Percentiles rank a stretch among this genome's conserved stretches.
These are phyloP conservation scores for Drosophila guanche DNA, from an alignment of 1,140 invertebrate species.

Conservation along the genomic window DNA sequence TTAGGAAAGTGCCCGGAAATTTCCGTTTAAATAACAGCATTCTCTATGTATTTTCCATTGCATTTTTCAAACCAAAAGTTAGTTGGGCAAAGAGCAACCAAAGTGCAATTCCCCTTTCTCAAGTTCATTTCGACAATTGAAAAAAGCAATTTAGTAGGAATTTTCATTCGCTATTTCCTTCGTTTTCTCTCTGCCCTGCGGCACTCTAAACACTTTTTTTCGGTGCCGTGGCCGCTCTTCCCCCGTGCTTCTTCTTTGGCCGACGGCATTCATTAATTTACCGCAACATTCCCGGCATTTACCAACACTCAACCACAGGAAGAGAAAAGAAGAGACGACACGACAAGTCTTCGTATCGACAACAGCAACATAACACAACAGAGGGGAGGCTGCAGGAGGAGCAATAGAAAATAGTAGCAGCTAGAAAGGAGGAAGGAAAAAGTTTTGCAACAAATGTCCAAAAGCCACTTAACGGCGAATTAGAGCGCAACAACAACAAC, in stretches of 20 bases:
- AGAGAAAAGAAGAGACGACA: no score
- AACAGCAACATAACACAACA: constrained; percentile 5
- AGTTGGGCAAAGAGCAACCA: constrained; percentile 3
- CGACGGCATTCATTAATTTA: constrained; percentile 55
- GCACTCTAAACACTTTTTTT: constrained; percentile 27
- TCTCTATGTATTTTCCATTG: not conserved
- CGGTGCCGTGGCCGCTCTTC: constrained; percentile 1
- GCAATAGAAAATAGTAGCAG: constrained; percentile 31
- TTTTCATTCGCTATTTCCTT: not conserved
- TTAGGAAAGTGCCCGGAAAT: not conserved
- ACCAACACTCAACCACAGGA: constrained; percentile 43
- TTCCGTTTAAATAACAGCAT: no score
- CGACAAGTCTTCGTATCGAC: constrained; percentile 40
- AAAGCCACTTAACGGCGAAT: constrained; percentile 80
- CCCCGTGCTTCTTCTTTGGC: not conserved
- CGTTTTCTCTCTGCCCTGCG: not conserved
- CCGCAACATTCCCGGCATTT: constrained; percentile 34
- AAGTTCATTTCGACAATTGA: constrained; percentile 24
- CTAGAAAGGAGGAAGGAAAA: constrained; percentile 18
- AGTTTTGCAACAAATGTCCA: constrained; percentile 77
- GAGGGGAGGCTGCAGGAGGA: not conserved
- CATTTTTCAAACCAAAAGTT: constrained; percentile 1
- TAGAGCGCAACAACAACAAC: constrained; percentile 66
- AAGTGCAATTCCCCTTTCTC: constrained; percentile 18
- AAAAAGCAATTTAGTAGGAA: constrained; percentile 27